Evolutionary conservation across 1,140 invertebrate species (phyloP).

Genomic region (Nylanderia fulva): DNA sequence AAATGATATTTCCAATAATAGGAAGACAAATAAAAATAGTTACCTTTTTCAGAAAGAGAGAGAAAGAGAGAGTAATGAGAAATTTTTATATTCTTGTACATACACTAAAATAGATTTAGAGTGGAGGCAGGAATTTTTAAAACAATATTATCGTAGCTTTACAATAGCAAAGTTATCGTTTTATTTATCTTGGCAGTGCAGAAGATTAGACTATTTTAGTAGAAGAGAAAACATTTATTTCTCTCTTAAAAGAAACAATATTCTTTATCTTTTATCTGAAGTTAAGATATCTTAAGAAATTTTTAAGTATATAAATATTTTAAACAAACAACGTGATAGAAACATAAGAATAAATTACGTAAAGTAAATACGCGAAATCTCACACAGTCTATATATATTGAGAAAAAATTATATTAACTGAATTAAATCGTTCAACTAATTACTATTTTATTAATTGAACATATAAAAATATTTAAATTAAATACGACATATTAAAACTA

Average conservation of each 20-base stretch:
- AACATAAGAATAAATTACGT: not conserved
- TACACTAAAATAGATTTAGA: not conserved
- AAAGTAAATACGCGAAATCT: not conserved
- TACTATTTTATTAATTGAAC: too few species aligned
- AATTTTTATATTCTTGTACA: slow-evolving; percentile 2
- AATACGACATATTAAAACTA: too few species aligned
- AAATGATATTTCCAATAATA: not conserved
- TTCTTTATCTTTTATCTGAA: not conserved
- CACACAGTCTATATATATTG: not conserved
- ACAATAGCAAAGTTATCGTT: not conserved
- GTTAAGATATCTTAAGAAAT: not conserved
- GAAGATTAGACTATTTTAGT: not conserved
- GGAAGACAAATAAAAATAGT: not conserved
- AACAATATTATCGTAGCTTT: not conserved
- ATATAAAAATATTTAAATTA: too few species aligned
- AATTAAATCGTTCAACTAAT: too few species aligned
- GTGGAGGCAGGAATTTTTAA: not conserved
- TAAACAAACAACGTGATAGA: not conserved
- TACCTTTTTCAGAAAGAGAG: not conserved
- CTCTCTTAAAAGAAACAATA: not conserved
- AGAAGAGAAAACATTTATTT: not conserved
- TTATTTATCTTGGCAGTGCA: not conserved
- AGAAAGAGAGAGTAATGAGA: not conserved
- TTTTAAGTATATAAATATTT: not conserved
- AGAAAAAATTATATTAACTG: too few species aligned